Evolutionary conservation across 2,797 vertebrate genomes (phyloP), one percentile per base, ranked within the genome.

Genomic region (Centropyge bicolor): DNA sequence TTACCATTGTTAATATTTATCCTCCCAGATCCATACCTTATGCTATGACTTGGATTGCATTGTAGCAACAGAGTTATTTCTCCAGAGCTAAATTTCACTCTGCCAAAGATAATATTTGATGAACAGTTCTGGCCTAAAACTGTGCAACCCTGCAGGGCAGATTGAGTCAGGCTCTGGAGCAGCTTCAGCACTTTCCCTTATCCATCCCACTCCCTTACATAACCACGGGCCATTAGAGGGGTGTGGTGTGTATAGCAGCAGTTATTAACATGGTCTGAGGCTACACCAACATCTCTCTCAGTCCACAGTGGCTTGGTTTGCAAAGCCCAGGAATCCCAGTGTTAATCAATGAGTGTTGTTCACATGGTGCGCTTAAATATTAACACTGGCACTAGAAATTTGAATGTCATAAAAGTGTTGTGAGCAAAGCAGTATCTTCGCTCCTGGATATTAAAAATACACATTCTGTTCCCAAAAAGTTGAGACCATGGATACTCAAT

Each of bases 21-120:
- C 55, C 76, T 80, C 71, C 51, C 41, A 45, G 68, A 49, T 67
- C 38, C 41, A 41, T 63, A 56, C 65, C 81, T 76, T 65, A 38
- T 55, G 61, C 35, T 48, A 60, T 65, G 51, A 75, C 70, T 80
- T 49, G 48, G 73, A 81, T 56, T 24, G 51, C 63, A 45, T 11
- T 31, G 76, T 6, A 74, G 78, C 75, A 55, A 84, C 41, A 45
- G 63, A 69, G 57, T 73, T 56, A 69, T 78, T 81, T 80, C 74
- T 88, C 71, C 66, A 73, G 78, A 88, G 87, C 78, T 77, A 68
- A 55, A 85, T 84, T 81, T 74, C 63, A 74, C 81, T 63, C 73
- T 91, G 88, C 89, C 91, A 92, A 90, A 92, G 78, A 93, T 88
- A 93, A 93, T 91, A 90, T 93, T 93, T 92, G 87, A 90, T 88